phyloP scores from a whole-genome alignment of 2,113 vertebrate genomes.

The Pampusana beccarii region DNA sequence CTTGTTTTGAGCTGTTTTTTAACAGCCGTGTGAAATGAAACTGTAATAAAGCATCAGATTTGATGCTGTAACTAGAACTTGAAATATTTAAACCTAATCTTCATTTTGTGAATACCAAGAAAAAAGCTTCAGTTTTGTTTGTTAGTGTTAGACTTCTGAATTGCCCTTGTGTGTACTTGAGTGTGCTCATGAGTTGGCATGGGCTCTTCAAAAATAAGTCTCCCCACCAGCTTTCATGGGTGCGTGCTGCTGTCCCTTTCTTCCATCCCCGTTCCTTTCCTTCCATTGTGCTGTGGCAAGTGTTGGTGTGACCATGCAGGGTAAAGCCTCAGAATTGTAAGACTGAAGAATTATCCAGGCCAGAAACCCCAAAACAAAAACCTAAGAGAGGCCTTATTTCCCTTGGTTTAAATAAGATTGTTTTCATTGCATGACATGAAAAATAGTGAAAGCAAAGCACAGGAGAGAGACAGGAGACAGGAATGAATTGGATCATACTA shows the following conservation, averaged over 20 bases:
- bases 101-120: not conserved
- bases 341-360: fast-evolving
- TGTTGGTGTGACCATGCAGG: not conserved
- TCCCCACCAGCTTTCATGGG: not conserved
- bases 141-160: fast-evolving
- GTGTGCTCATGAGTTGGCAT: not conserved
- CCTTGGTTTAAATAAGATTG: not conserved
- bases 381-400: not conserved
- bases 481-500: not conserved
- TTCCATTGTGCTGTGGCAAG: not conserved
- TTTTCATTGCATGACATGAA: not conserved
- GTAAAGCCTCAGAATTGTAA: not conserved
- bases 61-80: not conserved
- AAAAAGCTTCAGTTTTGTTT: not conserved
- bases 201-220: not conserved
- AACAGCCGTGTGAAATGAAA: not conserved
- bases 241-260: not conserved
- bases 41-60: not conserved
- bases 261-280: not conserved
- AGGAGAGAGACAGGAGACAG: not conserved
- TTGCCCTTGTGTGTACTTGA: not conserved
- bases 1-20: not conserved
- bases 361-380: not conserved
- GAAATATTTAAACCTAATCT: not conserved
- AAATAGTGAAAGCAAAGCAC: not conserved